These are phyloP conservation scores for Seira sanloemensis DNA, from an alignment of 2,888 invertebrate species.

Conservation along the genomic window DNA sequence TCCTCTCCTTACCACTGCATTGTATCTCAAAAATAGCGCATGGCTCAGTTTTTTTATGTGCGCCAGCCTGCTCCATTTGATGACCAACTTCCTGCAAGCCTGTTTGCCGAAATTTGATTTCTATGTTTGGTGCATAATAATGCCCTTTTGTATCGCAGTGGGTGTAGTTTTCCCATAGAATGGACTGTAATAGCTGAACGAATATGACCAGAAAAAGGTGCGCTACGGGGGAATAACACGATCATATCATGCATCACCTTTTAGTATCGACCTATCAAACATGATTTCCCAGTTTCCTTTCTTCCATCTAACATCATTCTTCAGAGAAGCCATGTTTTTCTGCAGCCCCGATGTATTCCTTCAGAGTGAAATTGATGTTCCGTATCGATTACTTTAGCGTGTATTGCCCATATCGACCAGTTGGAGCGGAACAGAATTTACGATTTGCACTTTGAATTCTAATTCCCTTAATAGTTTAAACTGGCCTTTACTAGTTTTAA, in stretches of 20 bases:
- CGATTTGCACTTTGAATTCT: conserved; percentile 35
- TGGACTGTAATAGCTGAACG: not conserved
- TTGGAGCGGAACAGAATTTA: conserved; percentile 43
- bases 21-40: too few species aligned
- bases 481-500: conserved; percentile 19
- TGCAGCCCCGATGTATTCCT: not conserved
- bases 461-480: conserved; percentile 38
- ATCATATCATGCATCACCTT: not conserved
- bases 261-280: not conserved
- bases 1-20: too few species aligned
- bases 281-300: not conserved
- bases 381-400: conserved; percentile 4
- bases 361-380: not conserved
- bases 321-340: too few species aligned
- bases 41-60: too few species aligned
- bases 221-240: not conserved
- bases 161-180: too few species aligned
- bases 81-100: too few species aligned
- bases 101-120: not conserved
- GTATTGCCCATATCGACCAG: not conserved
- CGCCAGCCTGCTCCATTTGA: too few species aligned
- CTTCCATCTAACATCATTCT: not conserved
- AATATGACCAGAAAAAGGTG: not conserved
- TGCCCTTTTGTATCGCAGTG: not conserved
- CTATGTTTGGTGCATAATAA: not conserved